phyloP scores from a whole-genome alignment of 1,140 invertebrate genomes.

The Scylla paramamosain region DNA sequence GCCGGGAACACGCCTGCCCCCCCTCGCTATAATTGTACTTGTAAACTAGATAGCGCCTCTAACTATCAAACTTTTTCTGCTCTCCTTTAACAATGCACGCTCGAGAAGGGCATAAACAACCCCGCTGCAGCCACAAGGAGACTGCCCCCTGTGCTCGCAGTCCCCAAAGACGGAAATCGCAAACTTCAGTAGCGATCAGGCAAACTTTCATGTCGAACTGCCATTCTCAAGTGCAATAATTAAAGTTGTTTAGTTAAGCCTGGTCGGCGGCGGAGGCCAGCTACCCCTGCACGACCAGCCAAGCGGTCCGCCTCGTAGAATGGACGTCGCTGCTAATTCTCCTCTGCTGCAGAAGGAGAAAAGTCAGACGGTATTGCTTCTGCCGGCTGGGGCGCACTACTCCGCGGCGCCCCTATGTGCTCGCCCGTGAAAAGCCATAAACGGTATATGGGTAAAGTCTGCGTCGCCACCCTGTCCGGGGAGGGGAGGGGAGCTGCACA shows the following conservation, averaged over 20 bases:
- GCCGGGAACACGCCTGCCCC: conserved; percentile 48
- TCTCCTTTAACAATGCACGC: conserved; percentile 69
- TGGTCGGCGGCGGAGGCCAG: background rate
- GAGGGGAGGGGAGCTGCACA: background rate
- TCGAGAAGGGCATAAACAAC: conserved; percentile 59
- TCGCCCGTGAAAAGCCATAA: conserved; percentile 21
- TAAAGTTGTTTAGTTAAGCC: conserved; percentile 67
- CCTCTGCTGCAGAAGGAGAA: background rate
- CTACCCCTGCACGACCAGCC: background rate
- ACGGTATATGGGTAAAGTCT: conserved; percentile 30
- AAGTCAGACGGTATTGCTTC: background rate
- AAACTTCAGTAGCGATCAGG: too few relatives aligned
- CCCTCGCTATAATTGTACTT: conserved; percentile 71
- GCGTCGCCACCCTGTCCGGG: background rate
- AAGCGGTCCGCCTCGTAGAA: conserved; percentile 31
- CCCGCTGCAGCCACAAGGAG: background rate
- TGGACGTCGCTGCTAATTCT: background rate
- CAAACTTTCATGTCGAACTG: conserved; percentile 59
- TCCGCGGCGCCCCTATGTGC: background rate
- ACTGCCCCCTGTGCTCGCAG: background rate
- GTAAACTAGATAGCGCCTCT: conserved; percentile 73
- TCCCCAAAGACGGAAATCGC: background rate
- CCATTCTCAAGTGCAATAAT: conserved; percentile 65
- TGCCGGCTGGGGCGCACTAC: background rate
- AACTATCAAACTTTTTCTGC: conserved; percentile 73